Conservation (phyloP, 2,113 vertebrate species). For the Alosa alosa region DNA sequence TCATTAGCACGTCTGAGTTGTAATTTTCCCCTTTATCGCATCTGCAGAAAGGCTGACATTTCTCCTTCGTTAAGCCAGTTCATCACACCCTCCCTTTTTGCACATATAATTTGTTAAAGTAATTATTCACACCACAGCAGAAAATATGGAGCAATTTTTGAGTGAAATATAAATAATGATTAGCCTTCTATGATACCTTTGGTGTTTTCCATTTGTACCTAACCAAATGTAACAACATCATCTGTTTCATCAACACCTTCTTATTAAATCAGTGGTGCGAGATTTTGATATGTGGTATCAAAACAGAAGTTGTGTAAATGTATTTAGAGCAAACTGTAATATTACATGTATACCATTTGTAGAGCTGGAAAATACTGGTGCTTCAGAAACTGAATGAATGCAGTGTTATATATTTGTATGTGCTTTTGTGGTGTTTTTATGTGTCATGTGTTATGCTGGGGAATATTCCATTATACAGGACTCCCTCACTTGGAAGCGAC, state of each 20-base stretch:
- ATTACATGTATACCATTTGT: not conserved
- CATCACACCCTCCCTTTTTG: constrained; percentile 32
- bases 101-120: constrained; percentile 20
- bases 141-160: constrained; percentile 8
- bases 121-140: constrained; percentile 45
- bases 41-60: constrained; percentile 51
- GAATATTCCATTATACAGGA: not conserved
- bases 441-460: not conserved
- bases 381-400: not conserved
- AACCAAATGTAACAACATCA: not conserved
- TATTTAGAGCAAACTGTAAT: not conserved
- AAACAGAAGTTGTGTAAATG: not conserved
- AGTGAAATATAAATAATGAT: constrained; percentile 2
- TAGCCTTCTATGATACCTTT: not conserved
- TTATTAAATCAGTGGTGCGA: not conserved
- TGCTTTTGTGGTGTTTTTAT: not conserved
- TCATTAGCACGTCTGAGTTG: constrained; percentile 56
- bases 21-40: constrained; percentile 57
- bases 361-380: not conserved
- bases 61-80: constrained; percentile 51
- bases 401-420: not conserved
- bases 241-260: constrained; percentile 2
- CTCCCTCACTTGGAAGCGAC: not conserved
- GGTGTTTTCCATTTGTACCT: not conserved
- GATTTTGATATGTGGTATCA: not conserved